Base-by-base conservation (phyloP, 92 coral and sea anemone species). In the Scolanthus callimorphus region DNA sequence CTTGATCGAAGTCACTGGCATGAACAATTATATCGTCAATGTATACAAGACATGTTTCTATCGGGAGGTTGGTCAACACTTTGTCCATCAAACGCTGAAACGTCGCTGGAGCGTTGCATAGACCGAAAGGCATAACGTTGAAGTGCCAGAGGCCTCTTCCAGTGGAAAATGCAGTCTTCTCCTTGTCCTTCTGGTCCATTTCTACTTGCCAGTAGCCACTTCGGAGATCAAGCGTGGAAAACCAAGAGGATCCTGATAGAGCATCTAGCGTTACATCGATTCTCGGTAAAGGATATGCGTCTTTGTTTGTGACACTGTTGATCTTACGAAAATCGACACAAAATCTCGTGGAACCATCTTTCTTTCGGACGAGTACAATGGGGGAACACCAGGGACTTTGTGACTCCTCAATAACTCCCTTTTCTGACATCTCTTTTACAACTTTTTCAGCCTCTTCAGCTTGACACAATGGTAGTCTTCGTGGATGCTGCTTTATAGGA, bases 121-220 rank as follows among this genome's bases (percentile, higher is more conserved):
- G 41, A 34, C 41, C 41, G 15, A 34, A 34, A 6, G 41, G 15
- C 41, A 34, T 34, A 15, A 34, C 41, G 15, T 34, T 34, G 15
- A 34, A 34, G 41, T 34, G 41, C 41, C 41, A 34, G n/a, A n/a
- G n/a, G n/a, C n/a, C n/a, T n/a, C n/a, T n/a, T n/a, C n/a, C n/a
- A n/a, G n/a, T n/a, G n/a, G n/a, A n/a, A n/a, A n/a, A n/a, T n/a
- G n/a, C 41, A 34, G 41, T 34, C 41, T 34, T 34, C 41, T 34
- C 41, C 41, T 34, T 34, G 41, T 34, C 41, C 41, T 34, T 34
- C 41, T 34, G 41, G 41, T 34, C 41, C 41, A 34, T 34, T 34
- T 34, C 41, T 34, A 34, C 41, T 15, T 34, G 41, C 41, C 6
- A 34, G 15, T 34, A 34, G 41, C 41, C 15, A 15, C 41, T 34